A percentile compares a stretch with the other conserved stretches of the same genome.
Conservation (phyloP, 2,113 vertebrate species). For the Heterochromis multidens region DNA sequence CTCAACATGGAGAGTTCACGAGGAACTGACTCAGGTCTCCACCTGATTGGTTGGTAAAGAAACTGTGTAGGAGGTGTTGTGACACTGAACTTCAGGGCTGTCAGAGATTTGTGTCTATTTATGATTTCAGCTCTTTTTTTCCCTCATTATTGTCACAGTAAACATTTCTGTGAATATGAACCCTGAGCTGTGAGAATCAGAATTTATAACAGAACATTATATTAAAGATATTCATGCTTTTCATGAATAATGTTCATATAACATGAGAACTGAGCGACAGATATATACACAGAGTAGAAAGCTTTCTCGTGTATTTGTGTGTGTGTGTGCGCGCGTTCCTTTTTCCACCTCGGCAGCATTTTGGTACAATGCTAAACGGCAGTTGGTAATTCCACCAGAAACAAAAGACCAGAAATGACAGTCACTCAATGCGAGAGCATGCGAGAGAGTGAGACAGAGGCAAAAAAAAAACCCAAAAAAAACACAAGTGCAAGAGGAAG, state of each 20-base stretch:
- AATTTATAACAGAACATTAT: neutral
- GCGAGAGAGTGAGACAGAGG: neutral
- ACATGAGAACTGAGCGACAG: neutral
- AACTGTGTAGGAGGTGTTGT: neutral
- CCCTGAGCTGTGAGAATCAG: neutral
- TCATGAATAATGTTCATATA: neutral
- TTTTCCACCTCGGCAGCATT: neutral
- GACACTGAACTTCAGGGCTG: neutral
- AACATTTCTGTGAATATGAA: neutral
- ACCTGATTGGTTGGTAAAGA: neutral
- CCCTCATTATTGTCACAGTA: neutral
- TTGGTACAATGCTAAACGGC: constrained; percentile 16
- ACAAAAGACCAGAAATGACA: constrained; percentile 62
- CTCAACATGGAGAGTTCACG: neutral
- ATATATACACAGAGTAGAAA: neutral
- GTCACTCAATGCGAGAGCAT: neutral
- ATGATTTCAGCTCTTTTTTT: neutral
- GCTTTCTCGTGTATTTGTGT: neutral
- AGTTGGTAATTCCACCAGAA: constrained; percentile 57
- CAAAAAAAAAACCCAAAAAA: neutral
- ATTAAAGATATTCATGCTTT: neutral
- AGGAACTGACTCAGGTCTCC: neutral
- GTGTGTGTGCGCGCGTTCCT: neutral
- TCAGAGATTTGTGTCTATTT: neutral
- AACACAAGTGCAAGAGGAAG: neutral